Evolutionary conservation across 2,888 invertebrate genomes (phyloP), one percentile per base, ranked within the genome.

Genomic region (Matsumyia berberina): DNA sequence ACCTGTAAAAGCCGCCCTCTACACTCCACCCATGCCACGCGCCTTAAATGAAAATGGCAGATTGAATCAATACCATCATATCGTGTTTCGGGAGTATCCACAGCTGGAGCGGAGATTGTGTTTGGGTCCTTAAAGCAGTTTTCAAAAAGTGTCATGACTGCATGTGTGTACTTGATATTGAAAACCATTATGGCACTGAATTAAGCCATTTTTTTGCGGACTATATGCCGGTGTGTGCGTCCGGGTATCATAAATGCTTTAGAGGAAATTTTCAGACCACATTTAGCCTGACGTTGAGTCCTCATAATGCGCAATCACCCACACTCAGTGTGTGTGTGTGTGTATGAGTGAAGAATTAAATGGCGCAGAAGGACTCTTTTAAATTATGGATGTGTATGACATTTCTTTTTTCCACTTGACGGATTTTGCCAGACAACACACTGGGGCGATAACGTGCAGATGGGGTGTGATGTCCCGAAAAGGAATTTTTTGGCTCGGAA

Each of bases 301-400:
- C 24, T 24, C 19, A 62, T 37, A 37, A 35, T 44, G 70, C 31
- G 51, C 44, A 12, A 53, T 35, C 44, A 31, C 29, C 8, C 12
- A 8, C 7, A 4, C 33, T 8, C 5, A 3, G 12, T 6, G 37
- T 15, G 24, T 39, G 33, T n/a, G n/a, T 6, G 12, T 6, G 37
- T 15, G 24, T 39, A 24, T n/a, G n/a, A 12, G 15, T 17, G 29
- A 57, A 70, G 76, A 79, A 79, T 79, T 83, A 79, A 83, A 83
- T 83, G 83, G 57, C 42, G 67, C 73, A 83, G 62, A 79, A 74
- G 73, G 79, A 64, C 24, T n/a, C n/a, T 73, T 83, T 83, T 67
- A 79, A 42, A 64, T 69, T 72, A 62, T 73, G 35, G 35, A 49
- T 62, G 49, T 58, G 72, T 51, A 60, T 67, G 72, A 17, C 31